These are phyloP conservation scores for Tuta absoluta DNA, from an alignment of 2,888 invertebrate species.

Conservation along the genomic window DNA sequence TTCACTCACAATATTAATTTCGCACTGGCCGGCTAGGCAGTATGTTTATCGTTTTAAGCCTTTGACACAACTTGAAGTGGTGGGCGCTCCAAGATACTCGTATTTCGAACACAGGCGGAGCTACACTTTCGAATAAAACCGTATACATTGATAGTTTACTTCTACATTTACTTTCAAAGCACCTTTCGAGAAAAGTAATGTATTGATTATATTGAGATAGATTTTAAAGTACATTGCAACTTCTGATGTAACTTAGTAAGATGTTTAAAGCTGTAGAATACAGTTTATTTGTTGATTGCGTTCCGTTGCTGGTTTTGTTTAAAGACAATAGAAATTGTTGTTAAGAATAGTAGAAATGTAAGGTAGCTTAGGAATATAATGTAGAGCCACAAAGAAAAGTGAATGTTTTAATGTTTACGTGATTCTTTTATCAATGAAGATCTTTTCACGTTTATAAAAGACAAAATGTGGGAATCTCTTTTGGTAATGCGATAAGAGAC, in stretches of 20 bases:
- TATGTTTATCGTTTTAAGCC: slow-evolving; percentile 57
- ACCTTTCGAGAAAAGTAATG: neutral
- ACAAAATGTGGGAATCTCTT: slow-evolving; percentile 15
- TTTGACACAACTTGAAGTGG: slow-evolving; percentile 42
- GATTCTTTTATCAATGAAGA: slow-evolving; percentile 2
- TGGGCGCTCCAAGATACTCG: slow-evolving; percentile 36
- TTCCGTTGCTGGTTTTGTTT: neutral
- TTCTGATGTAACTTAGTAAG: neutral
- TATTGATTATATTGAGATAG: neutral
- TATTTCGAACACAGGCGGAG: neutral
- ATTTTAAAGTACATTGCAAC: neutral
- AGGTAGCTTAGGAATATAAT: neutral
- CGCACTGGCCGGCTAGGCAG: slow-evolving; percentile 52
- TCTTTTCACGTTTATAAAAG: slow-evolving; percentile 14
- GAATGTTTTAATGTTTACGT: slow-evolving; percentile 14
- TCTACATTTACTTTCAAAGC: neutral
- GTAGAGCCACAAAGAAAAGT: neutral
- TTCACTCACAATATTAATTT: slow-evolving; percentile 38
- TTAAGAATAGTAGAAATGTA: neutral
- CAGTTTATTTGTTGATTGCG: neutral
- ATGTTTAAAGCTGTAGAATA: slow-evolving; percentile 5
- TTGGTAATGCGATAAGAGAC: neutral
- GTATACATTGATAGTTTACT: slow-evolving; percentile 5
- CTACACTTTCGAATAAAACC: neutral
- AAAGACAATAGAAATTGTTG: neutral